These are phyloP conservation scores for Chesias legatella DNA, from an alignment of 2,888 invertebrate species.

Conservation along the genomic window DNA sequence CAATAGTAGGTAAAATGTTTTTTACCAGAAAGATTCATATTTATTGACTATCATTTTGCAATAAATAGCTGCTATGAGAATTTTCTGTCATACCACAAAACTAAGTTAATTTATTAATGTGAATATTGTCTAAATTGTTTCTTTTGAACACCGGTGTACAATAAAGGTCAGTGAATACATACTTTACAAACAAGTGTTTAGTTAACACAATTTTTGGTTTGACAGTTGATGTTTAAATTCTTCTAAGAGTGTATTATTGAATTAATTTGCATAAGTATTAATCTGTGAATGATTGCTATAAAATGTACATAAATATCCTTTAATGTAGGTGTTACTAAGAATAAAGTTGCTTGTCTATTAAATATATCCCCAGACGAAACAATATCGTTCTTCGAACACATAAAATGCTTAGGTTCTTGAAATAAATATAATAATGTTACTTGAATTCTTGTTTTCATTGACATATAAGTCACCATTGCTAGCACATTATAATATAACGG, in stretches of 20 bases:
- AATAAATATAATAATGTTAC: slow-evolving; percentile 65
- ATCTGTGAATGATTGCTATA: slow-evolving; percentile 33
- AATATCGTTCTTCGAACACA: slow-evolving; percentile 30
- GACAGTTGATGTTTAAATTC: slow-evolving; percentile 7
- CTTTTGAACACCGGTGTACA: too few species aligned
- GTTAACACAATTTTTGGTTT: background rate
- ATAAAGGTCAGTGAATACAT: too few species aligned
- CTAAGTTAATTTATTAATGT: too few species aligned
- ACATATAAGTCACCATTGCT: background rate
- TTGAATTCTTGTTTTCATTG: slow-evolving; percentile 38
- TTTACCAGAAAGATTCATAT: too few species aligned
- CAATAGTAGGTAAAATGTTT: too few species aligned
- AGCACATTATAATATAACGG: background rate
- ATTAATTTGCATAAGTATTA: slow-evolving; percentile 36
- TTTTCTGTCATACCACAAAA: too few species aligned
- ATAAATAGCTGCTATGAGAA: too few species aligned
- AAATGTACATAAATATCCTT: slow-evolving; percentile 54
- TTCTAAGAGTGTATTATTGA: slow-evolving; percentile 10
- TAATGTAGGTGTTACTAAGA: slow-evolving; percentile 38
- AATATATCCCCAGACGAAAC: slow-evolving; percentile 4
- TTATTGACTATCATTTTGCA: too few species aligned
- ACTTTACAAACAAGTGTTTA: too few species aligned
- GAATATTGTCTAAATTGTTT: too few species aligned
- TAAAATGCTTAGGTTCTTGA: slow-evolving; percentile 67
- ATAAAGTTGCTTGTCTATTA: slow-evolving; percentile 11